Evolutionary conservation across 1,140 invertebrate species (phyloP), one percentile per base, ranked within the genome.

Genomic region (Pinna nobilis): DNA sequence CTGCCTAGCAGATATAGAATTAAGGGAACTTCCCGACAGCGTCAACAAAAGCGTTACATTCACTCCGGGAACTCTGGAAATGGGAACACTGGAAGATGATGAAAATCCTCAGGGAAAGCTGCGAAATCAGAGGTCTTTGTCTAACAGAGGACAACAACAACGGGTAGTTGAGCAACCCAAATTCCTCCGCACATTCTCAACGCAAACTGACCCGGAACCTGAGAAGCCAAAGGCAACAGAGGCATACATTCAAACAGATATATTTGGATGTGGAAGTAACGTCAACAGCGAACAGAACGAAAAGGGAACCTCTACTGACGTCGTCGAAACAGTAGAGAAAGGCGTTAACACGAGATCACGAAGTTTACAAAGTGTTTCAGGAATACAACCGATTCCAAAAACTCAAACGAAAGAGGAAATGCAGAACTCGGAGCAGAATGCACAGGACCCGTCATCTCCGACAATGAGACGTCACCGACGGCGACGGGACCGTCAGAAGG

Each of bases 21-120:
- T 88, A 25, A 84, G 82, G 57, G 80, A 86, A 25, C 74, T 89
- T 20, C 89, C 89, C 3, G 41, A 67, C 1, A 83, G 83, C 11
- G 83, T 89, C 0, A 51, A 68, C 23, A 90, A 89, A 76, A 76
- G 82, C 61, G 77, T 90, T 2, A 69, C 71, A 15, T 90, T 88
- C 70, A 59, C 76, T 39, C 81, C 88, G 0, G 89, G 89, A 32
- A 75, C 23, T 9, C 50, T 89, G 20, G 84, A 89, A 33, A 60
- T 89, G 23, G 89, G 89, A 3, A 70, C 59, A 11, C 69, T 89
- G 9, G 78, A 87, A 49, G 87, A 88, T 63, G 44, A 70, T 15
- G 85, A 88, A 35, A 68, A 74, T 3, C 85, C 86, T 30, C n/a
- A 78, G 6, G 70, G 76, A 6, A 79, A 76, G 28, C 39, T 78